phyloP scores from a whole-genome alignment of 2,888 invertebrate genomes.

The Archips crataeganus region DNA sequence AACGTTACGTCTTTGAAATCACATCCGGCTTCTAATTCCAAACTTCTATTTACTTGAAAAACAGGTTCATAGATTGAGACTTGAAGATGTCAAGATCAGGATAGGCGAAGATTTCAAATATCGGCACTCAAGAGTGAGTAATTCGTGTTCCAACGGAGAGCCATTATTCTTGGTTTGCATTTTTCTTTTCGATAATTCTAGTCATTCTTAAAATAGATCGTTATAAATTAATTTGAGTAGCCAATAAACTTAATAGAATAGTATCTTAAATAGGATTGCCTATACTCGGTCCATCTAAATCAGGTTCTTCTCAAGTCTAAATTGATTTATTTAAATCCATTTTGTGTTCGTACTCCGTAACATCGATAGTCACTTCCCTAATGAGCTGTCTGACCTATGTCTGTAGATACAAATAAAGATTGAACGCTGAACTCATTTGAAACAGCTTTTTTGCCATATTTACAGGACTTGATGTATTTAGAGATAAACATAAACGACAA shows the following conservation, averaged over 20 bases:
- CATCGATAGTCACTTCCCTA: neutral
- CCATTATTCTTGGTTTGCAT: too few species aligned
- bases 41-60: neutral
- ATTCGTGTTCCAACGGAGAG: too few species aligned
- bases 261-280: neutral
- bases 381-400: conserved; percentile 4
- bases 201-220: too few species aligned
- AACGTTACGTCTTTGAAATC: conserved; percentile 15
- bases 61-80: neutral
- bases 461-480: neutral
- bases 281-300: neutral
- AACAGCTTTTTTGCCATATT: neutral
- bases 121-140: too few species aligned
- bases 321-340: neutral
- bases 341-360: neutral
- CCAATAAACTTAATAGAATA: too few species aligned
- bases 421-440: neutral
- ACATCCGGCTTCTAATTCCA: conserved; percentile 28
- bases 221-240: too few species aligned
- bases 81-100: neutral
- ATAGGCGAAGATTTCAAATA: too few species aligned
- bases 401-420: conserved; percentile 4
- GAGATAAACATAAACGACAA: neutral
- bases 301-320: neutral
- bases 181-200: too few species aligned